Percentiles rank a stretch among this genome's conserved stretches.
phyloP scores from a whole-genome alignment of 2,113 vertebrate species.

The Xyrauchen texanus region DNA sequence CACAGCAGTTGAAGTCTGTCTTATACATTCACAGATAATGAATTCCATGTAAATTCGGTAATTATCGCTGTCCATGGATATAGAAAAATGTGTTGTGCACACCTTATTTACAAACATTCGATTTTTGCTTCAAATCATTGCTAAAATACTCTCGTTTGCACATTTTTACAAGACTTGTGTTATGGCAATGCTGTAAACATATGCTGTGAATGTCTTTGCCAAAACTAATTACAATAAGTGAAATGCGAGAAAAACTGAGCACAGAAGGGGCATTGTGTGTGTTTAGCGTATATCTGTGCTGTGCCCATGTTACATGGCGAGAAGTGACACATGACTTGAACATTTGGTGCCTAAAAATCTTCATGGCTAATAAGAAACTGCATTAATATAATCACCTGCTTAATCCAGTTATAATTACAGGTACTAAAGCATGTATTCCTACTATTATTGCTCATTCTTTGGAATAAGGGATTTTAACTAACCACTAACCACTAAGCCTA shows the following conservation, averaged over 20 bases:
- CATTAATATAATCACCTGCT: no score
- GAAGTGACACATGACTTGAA: not conserved
- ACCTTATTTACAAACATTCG: not conserved
- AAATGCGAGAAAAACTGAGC: no score
- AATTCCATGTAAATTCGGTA: not conserved
- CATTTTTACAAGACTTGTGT: not conserved
- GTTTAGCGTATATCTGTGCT: no score
- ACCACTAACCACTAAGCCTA: no score
- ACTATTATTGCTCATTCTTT: no score
- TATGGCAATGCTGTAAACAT: constrained; percentile 31
- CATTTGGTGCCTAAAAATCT: no score
- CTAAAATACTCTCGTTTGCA: constrained; percentile 4
- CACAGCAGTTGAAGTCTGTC: constrained; percentile 48
- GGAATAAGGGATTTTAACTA: no score
- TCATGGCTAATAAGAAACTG: no score
- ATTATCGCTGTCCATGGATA: not conserved
- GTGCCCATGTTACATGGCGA: no score
- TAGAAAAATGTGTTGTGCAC: not conserved
- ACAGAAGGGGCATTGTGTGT: no score
- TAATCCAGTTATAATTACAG: no score
- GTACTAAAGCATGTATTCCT: no score
- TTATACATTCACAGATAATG: constrained; percentile 3
- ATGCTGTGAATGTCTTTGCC: constrained; percentile 19
- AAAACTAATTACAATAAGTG: constrained; percentile 14
- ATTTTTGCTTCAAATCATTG: not conserved